Evolutionary conservation across 2,113 vertebrate genomes (phyloP), one percentile per base, ranked within the genome.

Genomic region (Rousettus leschenaultii): DNA sequence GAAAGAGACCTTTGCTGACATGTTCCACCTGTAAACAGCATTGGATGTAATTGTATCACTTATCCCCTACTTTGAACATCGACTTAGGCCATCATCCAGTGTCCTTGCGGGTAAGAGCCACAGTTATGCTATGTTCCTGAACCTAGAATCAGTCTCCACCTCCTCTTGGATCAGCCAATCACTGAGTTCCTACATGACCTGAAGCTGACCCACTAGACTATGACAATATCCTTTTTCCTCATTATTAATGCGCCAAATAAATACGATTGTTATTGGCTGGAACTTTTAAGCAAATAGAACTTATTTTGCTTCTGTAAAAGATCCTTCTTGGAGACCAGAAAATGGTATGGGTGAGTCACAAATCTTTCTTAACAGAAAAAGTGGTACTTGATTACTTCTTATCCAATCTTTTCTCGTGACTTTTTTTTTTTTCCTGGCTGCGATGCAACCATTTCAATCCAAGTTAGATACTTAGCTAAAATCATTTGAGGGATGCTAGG

Each of bases 251-350:
- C 70, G 21, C 38, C 43, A 57, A 26, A 38, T 74, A 88, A 83
- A 87, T 63, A 22, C 63, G 74, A 91, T 90, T 95, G 55, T 10
- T 61, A 85, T 75, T 75, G 43, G 55, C 88, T 89, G 91, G 30
- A 91, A 91, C 16, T 88, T 91, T 63, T 51, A 94, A 88, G 63
- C 35, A 61, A 80, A 70, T n/a, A 48, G 70, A 85, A 91, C 7
- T 59, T 73, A 12, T 45, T 86, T 95, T 91, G 15, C 40, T 80
- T 88, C 87, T 77, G 61, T 88, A 40, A 86, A 95, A 89, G 22
- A 33, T 18, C 21, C 68, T 79, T 91, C 53, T 70, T 89, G 14
- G 9, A 61, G 33, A 48, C 7, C 35, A 73, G 70, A 61, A 73
- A 51, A 59, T 87, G n/a, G 43, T 59, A 89, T 26, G n/a, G 5